A percentile compares a stretch with the other conserved stretches of the same genome.
These are phyloP conservation scores for Habrosyne pyritoides DNA, from an alignment of 2,888 invertebrate genomes.

Conservation along the genomic window DNA sequence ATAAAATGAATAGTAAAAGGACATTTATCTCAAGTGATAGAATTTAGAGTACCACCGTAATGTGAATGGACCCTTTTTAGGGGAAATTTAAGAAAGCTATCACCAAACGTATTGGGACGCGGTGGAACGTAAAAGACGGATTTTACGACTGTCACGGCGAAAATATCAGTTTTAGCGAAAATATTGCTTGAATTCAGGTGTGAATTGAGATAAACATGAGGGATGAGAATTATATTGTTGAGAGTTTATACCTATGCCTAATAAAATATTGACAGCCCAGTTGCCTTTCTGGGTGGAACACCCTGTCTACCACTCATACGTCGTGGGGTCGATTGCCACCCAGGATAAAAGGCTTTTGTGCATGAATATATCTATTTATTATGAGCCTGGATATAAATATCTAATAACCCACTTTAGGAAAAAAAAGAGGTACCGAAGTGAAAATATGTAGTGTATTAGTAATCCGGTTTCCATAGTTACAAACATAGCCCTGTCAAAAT, in stretches of 20 bases:
- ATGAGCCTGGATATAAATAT: too few relatives aligned
- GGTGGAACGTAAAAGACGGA: constrained; percentile 33
- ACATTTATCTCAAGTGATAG: constrained; percentile 15
- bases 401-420: too few relatives aligned
- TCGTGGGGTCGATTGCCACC: too few relatives aligned
- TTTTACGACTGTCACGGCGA: constrained; percentile 39
- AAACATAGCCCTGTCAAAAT: too few relatives aligned
- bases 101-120: constrained; percentile 16
- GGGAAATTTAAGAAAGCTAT: constrained; percentile 27
- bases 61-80: constrained; percentile 9
- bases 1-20: constrained; percentile 7
- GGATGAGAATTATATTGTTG: not conserved
- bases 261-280: too few relatives aligned
- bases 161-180: constrained; percentile 36
- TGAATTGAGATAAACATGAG: not conserved
- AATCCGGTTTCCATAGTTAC: too few relatives aligned
- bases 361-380: too few relatives aligned
- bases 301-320: too few relatives aligned
- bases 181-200: constrained; percentile 26
- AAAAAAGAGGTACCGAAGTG: too few relatives aligned
- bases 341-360: too few relatives aligned
- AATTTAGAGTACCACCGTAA: constrained; percentile 22
- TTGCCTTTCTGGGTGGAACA: too few relatives aligned
- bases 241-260: not conserved
- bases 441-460: too few relatives aligned